A percentile compares a stretch with the other conserved stretches of the same genome.
Evolutionary conservation across 37 sponge, comb jelly and placozoan genomes (phyloP).

Genomic region (Theonella swinhoei): DNA sequence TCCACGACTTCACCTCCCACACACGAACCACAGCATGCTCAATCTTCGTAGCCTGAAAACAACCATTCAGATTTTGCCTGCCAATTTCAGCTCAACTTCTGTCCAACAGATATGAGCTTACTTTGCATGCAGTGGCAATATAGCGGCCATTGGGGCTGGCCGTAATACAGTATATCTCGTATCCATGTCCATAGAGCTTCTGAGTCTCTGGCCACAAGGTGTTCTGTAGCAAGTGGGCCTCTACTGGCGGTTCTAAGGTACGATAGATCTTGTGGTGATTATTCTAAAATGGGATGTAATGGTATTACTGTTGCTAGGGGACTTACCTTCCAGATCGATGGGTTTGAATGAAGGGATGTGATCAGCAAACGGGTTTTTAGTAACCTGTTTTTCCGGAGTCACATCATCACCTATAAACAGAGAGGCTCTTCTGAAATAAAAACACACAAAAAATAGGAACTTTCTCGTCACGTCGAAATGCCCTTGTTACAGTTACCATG

Average conservation of each 20-base stretch:
- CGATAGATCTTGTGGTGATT: no score
- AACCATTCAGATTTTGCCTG: no score
- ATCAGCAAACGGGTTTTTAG: slow-evolving; percentile 31
- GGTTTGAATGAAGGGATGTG: slow-evolving; percentile 36
- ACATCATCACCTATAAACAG: not conserved
- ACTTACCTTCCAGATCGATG: slow-evolving; percentile 14
- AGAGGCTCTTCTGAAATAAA: not conserved
- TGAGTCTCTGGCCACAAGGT: slow-evolving; percentile 96
- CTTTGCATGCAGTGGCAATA: slow-evolving; percentile 92
- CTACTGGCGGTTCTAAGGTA: slow-evolving; percentile 72
- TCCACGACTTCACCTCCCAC: slow-evolving; percentile 79
- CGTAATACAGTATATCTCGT: slow-evolving; percentile 81
- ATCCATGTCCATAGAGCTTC: slow-evolving; percentile 93
- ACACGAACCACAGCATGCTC: slow-evolving; percentile 85
- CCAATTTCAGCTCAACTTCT: not conserved
- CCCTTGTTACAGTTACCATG: no score
- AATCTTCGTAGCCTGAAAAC: slow-evolving; percentile 74
- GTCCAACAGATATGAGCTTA: not conserved
- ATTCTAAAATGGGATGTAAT: not conserved
- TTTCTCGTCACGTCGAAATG: no score
- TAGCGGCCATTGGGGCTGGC: slow-evolving; percentile 55
- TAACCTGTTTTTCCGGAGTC: not conserved
- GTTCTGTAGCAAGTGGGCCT: slow-evolving; percentile 82
- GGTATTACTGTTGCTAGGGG: not conserved
- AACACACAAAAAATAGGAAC: no score